Evolutionary conservation across 2,888 invertebrate genomes (phyloP).

Genomic region (Megaustenia siamemsis): DNA sequence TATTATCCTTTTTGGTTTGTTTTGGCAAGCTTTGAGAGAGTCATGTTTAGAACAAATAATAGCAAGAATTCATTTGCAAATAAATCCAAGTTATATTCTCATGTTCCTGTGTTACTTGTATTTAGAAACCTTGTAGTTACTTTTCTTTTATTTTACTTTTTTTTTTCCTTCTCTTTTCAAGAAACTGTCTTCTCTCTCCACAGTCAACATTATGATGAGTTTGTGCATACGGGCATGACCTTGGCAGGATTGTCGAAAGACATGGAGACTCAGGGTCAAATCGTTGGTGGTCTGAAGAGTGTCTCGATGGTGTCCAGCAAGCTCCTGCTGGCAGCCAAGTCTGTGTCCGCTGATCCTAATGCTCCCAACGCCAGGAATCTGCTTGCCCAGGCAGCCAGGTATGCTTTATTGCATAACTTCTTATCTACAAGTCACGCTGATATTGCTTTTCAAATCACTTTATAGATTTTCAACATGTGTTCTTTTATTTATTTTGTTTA

Average conservation of each 20-base stretch:
- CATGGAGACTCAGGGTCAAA: conserved; percentile 87
- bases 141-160: no score
- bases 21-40: no score
- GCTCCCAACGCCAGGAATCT: conserved; percentile 95
- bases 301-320: conserved; percentile 93
- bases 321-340: conserved; percentile 91
- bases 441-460: not conserved
- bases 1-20: no score
- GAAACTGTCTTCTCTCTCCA: not conserved
- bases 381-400: conserved; percentile 89
- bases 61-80: no score
- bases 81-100: no score
- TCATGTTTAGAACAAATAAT: no score
- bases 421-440: not conserved
- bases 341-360: conserved; percentile 92
- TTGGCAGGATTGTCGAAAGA: conserved; percentile 83
- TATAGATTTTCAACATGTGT: not conserved
- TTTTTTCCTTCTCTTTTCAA: no score
- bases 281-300: conserved; percentile 91
- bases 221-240: conserved; percentile 83
- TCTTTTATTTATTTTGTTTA: no score
- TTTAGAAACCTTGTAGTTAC: no score
- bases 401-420: conserved; percentile 10
- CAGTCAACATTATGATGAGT: conserved; percentile 86
- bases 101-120: no score